A percentile compares a stretch with the other conserved stretches of the same genome.
Evolutionary conservation across 2,113 vertebrate species (phyloP).

Genomic region (Dicentrarchus labrax): DNA sequence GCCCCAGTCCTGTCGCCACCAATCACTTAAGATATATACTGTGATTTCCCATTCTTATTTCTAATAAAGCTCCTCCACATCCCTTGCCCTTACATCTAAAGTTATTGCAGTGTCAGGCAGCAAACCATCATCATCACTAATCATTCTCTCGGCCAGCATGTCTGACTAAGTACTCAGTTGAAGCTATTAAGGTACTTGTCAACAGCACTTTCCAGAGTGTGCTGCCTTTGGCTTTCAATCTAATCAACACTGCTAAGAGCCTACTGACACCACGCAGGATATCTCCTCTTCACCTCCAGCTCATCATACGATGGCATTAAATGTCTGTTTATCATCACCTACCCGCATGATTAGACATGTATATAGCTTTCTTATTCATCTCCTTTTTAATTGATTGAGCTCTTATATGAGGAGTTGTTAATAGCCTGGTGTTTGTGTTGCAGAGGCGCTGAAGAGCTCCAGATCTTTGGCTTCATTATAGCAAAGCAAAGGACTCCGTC

Average conservation of each 20-base stretch:
- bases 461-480: conserved; percentile 58
- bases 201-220: conserved; percentile 70
- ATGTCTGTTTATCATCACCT: conserved; percentile 61
- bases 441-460: conserved; percentile 27
- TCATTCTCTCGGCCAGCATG: conserved; percentile 64
- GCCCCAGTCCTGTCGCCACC: conserved; percentile 39
- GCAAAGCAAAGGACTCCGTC: conserved; percentile 33
- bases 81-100: conserved; percentile 24
- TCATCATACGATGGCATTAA: conserved; percentile 53
- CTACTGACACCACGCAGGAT: conserved; percentile 46
- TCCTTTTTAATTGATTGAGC: conserved; percentile 65
- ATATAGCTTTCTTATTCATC: conserved; percentile 45
- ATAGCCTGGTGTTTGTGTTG: conserved; percentile 37
- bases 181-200: conserved; percentile 75
- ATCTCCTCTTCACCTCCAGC: conserved; percentile 57
- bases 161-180: conserved; percentile 65
- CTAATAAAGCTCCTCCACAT: conserved; percentile 53
- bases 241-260: conserved; percentile 70
- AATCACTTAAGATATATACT: conserved; percentile 34
- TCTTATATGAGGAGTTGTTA: conserved; percentile 40
- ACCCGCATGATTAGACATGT: conserved; percentile 36
- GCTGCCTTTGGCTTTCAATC: conserved; percentile 67
- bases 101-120: conserved; percentile 62
- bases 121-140: conserved; percentile 63
- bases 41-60: conserved; percentile 48